Evolutionary conservation across 2,113 vertebrate species (phyloP).

Genomic region (Eulemur rufifrons): DNA sequence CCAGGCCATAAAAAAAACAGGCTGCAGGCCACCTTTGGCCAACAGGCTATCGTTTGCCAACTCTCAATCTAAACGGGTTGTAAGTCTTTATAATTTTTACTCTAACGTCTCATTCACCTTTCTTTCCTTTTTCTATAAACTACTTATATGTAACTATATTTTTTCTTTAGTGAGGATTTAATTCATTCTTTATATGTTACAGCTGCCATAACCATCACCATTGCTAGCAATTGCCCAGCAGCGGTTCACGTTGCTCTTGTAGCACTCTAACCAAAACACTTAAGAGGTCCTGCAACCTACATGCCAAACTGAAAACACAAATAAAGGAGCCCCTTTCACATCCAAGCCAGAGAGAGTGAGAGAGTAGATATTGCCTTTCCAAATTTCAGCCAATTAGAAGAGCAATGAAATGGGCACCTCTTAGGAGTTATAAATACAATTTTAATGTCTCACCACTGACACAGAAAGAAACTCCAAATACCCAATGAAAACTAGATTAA

Average conservation of each 20-base stretch:
- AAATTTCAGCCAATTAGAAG: neutral
- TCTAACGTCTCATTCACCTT: slow-evolving; percentile 1
- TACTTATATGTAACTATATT: neutral
- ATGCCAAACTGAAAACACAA: neutral
- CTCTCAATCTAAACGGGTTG: neutral
- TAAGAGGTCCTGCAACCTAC: neutral
- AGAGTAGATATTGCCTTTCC: neutral
- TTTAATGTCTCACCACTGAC: neutral
- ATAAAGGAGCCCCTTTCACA: neutral
- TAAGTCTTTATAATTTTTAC: neutral
- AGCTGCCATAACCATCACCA: neutral
- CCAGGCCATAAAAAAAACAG: neutral
- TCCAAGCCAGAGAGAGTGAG: neutral
- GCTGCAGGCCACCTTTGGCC: neutral
- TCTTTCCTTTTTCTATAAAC: slow-evolving; percentile 1
- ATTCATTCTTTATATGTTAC: neutral
- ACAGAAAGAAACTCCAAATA: slow-evolving; percentile 14
- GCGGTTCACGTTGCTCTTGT: neutral
- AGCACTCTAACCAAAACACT: neutral
- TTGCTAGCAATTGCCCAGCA: neutral
- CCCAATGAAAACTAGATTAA: neutral
- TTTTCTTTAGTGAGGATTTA: neutral
- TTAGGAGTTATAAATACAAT: slow-evolving; percentile 10
- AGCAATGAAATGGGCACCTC: neutral
- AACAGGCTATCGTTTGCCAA: neutral